Evolutionary conservation across 2,888 invertebrate species (phyloP).

Genomic region (Pterostichus madidus): DNA sequence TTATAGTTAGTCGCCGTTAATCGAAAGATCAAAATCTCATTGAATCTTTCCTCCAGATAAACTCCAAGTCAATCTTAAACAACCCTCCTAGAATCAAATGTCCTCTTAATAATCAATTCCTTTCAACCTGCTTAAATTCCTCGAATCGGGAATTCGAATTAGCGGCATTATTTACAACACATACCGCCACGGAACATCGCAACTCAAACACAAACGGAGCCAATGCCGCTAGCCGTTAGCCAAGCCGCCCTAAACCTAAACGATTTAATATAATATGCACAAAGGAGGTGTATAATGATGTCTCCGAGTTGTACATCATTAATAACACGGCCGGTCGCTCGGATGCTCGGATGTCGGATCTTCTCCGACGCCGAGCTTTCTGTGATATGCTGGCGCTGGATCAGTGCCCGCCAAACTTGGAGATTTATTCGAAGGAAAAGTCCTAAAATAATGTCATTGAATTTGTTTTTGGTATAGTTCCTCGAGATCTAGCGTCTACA

Average conservation of each 20-base stretch:
- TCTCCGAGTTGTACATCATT: slow-evolving; percentile 57
- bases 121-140: not conserved
- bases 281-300: slow-evolving; percentile 61
- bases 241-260: slow-evolving; percentile 23
- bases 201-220: too few species aligned
- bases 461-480: too few species aligned
- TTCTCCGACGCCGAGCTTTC: slow-evolving; percentile 1
- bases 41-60: not conserved
- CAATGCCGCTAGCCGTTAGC: not conserved
- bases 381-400: not conserved
- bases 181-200: too few species aligned
- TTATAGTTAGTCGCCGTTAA: too few species aligned
- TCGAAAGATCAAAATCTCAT: not conserved
- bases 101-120: not conserved
- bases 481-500: too few species aligned
- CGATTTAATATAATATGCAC: slow-evolving; percentile 63
- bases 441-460: too few species aligned
- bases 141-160: not conserved
- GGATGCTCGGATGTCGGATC: not conserved
- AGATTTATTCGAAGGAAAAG: too few species aligned
- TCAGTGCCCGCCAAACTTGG: not conserved
- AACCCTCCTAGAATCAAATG: slow-evolving; percentile 8
- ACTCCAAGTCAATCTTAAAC: not conserved
- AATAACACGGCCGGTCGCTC: slow-evolving; percentile 33
- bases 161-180: slow-evolving; percentile 9